Percentiles rank a stretch among this genome's conserved stretches.
phyloP scores from a whole-genome alignment of 2,888 invertebrate genomes.

The Hypsopygia costalis region DNA sequence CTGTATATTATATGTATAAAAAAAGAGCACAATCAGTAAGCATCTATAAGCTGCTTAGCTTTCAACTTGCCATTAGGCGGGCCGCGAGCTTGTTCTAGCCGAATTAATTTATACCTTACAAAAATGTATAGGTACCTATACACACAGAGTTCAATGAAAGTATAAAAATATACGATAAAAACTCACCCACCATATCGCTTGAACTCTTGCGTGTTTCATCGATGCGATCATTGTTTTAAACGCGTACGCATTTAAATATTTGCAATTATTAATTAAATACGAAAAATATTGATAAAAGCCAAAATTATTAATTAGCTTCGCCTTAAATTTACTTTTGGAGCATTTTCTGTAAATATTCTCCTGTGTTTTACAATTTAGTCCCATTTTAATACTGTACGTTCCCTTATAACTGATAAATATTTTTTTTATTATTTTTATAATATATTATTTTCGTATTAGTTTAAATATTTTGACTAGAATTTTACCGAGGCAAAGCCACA shows the following conservation, averaged over 20 bases:
- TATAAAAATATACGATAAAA: background rate
- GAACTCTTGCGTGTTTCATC: background rate
- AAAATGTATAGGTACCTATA: too few species aligned
- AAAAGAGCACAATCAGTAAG: too few species aligned
- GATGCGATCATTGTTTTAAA: background rate
- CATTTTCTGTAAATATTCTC: conserved; percentile 6
- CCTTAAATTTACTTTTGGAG: conserved; percentile 2
- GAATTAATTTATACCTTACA: too few species aligned
- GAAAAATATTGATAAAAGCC: conserved; percentile 13
- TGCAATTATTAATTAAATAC: conserved; percentile 4
- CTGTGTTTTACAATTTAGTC: conserved; percentile 6
- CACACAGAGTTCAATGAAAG: too few species aligned
- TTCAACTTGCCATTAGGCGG: too few species aligned
- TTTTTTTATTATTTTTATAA: conserved; percentile 1
- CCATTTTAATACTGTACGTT: conserved; percentile 11
- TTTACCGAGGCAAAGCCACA: conserved; percentile 1
- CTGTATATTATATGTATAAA: too few species aligned
- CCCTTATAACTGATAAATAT: background rate
- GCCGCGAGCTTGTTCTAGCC: too few species aligned
- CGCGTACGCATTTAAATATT: conserved; percentile 2
- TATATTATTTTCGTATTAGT: conserved; percentile 5
- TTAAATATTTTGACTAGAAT: conserved; percentile 8
- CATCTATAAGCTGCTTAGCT: too few species aligned
- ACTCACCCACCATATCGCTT: conserved; percentile 7
- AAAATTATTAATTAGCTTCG: conserved; percentile 9